These are phyloP conservation scores for Armadillidium nasatum DNA, from an alignment of 1,140 invertebrate genomes.

Conservation along the genomic window DNA sequence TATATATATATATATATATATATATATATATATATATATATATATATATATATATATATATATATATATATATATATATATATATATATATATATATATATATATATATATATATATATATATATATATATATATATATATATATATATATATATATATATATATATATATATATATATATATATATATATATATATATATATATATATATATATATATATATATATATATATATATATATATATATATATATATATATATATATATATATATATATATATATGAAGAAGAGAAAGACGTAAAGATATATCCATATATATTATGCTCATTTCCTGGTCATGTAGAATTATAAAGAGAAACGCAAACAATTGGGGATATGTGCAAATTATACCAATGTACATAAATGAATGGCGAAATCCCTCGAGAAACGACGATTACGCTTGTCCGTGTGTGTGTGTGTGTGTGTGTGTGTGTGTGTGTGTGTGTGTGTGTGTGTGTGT, in stretches of 20 bases:
- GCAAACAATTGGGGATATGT: no score
- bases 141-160: slow-evolving; percentile 19
- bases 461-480: no score
- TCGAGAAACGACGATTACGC: no score
- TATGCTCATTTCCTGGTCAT: no score
- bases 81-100: slow-evolving; percentile 20
- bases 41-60: slow-evolving; percentile 9
- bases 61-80: slow-evolving; percentile 19
- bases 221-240: slow-evolving; percentile 12
- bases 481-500: no score
- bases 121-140: background rate
- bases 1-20: background rate
- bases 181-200: slow-evolving; percentile 12
- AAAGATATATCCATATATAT: slow-evolving; percentile 18
- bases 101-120: slow-evolving; percentile 20
- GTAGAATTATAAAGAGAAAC: no score
- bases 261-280: slow-evolving; percentile 20
- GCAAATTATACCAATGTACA: no score
- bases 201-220: slow-evolving; percentile 18
- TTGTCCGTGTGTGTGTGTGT: no score
- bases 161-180: slow-evolving; percentile 8
- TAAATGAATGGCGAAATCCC: no score
- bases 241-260: slow-evolving; percentile 20
- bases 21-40: background rate
- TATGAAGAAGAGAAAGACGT: background rate